Base-by-base conservation (phyloP, 2,113 vertebrate genomes). In the Trogon surrucura region DNA sequence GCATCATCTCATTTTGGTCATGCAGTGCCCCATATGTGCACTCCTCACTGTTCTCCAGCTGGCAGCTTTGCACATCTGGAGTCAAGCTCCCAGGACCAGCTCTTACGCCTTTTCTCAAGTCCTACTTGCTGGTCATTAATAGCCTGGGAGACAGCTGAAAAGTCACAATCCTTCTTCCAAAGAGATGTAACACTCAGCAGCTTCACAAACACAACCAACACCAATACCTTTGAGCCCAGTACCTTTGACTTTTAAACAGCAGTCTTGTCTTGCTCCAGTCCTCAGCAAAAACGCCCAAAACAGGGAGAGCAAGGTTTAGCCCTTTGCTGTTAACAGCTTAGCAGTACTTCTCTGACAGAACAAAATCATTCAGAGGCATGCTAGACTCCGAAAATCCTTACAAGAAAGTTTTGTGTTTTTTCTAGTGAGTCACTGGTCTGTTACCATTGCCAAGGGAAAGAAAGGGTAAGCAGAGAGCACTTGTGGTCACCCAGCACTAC, bases 1-100 rank as follows among this genome's bases (percentile, higher is more conserved):
- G n/a, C 21, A 19, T 6, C 6, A 5, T 18, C 34, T 36, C 21
- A 0, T 4, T 11, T 17, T 30, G 69, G 15, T 50, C 6, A 0
- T 1, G 11, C 30, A 61, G 27, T 38, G 50, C 30, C 50, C 38
- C 7, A 3, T 23, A 2, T 15, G 15, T 1, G 2, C 9, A 2
- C 32, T 41, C 47, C n/a, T 73, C 47, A 13, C 13, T 4, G 1
- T 67, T 50, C 26, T 65, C 50, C 34, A 56, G 25, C 41, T 22
- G 8, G 9, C 16, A 78, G 29, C 45, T 75, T 72, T 3, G 1
- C 19, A 22, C 16, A 11, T 27, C 65, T 70, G 9, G 10, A 60
- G 15, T 21, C n/a, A 45, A 27, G 20, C 44, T 85, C 30, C 58
- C 29, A 57, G 18, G 7, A 53, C 10, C 32, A 41, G 29, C 29